A percentile compares a stretch with the other conserved stretches of the same genome.
phyloP scores from a whole-genome alignment of 2,888 invertebrate species.

The Diaphora mendica region DNA sequence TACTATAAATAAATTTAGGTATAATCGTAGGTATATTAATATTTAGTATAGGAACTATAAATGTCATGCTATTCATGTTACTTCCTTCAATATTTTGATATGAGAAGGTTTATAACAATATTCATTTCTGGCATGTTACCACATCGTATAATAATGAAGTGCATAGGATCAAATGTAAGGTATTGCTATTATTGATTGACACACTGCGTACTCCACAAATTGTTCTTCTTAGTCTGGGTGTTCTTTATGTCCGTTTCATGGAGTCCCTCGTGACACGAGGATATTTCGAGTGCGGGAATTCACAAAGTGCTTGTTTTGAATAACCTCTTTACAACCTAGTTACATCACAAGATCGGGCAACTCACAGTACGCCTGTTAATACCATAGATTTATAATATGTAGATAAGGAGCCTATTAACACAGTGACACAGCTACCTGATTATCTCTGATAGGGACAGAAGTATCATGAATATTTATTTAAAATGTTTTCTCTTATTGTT shows the following conservation, averaged over 20 bases:
- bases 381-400: background rate
- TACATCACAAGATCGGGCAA: background rate
- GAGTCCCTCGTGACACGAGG: too few relatives aligned
- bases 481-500: background rate
- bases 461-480: background rate
- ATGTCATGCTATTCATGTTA: background rate
- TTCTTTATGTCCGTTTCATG: too few relatives aligned
- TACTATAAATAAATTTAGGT: too few relatives aligned
- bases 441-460: background rate
- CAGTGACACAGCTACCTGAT: background rate
- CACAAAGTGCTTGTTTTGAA: too few relatives aligned
- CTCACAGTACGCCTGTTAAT: background rate
- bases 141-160: conserved; percentile 5
- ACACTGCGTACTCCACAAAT: too few relatives aligned
- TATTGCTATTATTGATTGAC: background rate
- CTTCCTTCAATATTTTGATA: conserved; percentile 6
- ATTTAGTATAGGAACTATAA: background rate
- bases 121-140: background rate
- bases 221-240: too few relatives aligned
- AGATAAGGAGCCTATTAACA: background rate
- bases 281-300: too few relatives aligned
- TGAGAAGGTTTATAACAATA: conserved; percentile 3
- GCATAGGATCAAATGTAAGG: background rate
- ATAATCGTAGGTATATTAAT: too few relatives aligned
- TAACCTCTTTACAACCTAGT: too few relatives aligned